Evolutionary conservation across 2,113 vertebrate species (phyloP).

Genomic region (Procavia capensis): DNA sequence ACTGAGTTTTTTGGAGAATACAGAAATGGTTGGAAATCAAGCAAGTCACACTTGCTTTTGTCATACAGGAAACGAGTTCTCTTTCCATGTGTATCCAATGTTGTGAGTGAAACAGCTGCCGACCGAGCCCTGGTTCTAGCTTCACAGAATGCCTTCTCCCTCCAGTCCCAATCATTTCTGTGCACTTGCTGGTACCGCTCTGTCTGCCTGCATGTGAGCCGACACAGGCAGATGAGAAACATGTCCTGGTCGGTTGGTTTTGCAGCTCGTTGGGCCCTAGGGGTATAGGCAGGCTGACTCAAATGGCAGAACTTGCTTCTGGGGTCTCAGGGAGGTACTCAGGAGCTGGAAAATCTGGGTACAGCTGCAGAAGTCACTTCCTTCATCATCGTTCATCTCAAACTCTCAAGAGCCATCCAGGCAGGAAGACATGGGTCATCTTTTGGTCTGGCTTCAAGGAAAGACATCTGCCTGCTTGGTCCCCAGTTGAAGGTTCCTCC

Average conservation of each 20-base stretch:
- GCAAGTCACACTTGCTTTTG: constrained; percentile 53
- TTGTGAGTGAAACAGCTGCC: constrained; percentile 15
- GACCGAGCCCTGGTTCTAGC: not conserved
- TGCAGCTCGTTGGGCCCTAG: rapidly evolving
- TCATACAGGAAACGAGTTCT: constrained; percentile 62
- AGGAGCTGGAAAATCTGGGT: not conserved
- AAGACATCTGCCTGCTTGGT: not conserved
- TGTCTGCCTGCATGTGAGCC: not conserved
- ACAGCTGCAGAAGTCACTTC: not conserved
- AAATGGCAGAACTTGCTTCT: not conserved
- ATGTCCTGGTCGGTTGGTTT: not conserved
- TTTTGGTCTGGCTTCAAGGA: not conserved
- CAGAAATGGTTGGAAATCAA: constrained; percentile 69
- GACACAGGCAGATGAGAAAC: not conserved
- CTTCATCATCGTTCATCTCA: not conserved
- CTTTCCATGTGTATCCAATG: not conserved
- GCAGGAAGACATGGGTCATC: rapidly evolving
- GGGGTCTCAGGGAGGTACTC: not conserved
- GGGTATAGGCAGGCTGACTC: not conserved
- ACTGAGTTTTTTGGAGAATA: constrained; percentile 51
- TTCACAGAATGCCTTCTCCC: not conserved
- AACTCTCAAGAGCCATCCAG: not conserved
- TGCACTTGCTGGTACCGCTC: not conserved
- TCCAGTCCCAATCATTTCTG: not conserved
- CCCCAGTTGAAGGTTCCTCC: not conserved